A percentile compares a stretch with the other conserved stretches of the same genome.
Conservation (phyloP, 1,140 invertebrate genomes). For the Meloidogyne chitwoodi region DNA sequence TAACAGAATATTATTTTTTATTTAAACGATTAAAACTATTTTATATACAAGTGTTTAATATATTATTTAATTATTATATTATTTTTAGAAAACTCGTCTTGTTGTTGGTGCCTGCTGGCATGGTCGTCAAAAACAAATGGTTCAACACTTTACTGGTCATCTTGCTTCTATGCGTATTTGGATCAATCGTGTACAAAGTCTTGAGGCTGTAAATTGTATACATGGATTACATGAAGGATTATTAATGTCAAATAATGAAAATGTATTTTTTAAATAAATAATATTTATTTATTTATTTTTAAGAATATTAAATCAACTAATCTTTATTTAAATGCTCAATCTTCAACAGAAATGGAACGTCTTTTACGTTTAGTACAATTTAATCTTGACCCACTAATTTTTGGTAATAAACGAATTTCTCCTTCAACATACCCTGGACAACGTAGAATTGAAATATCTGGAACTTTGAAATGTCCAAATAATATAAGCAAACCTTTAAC, state of each 20-base stretch:
- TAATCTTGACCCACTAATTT: slow-evolving; percentile 2
- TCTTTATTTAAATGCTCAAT: slow-evolving; percentile 34
- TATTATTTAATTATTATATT: slow-evolving; percentile 48
- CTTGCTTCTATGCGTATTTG: slow-evolving; percentile 45
- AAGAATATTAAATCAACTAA: background rate
- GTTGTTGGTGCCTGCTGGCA: slow-evolving; percentile 96
- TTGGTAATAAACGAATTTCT: slow-evolving; percentile 25
- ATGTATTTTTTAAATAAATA: background rate
- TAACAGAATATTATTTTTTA: slow-evolving; percentile 66
- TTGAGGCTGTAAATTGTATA: slow-evolving; percentile 43
- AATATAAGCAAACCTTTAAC: slow-evolving; percentile 32
- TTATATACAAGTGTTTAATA: no score
- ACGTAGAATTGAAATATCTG: slow-evolving; percentile 34
- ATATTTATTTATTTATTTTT: no score
- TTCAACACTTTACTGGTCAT: slow-evolving; percentile 56
- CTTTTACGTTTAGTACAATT: slow-evolving; percentile 34
- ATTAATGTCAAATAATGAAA: background rate
- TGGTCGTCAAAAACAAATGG: slow-evolving; percentile 64
- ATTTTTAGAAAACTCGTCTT: slow-evolving; percentile 74
- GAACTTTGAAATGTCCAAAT: slow-evolving; percentile 37
- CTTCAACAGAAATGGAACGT: slow-evolving; percentile 33
- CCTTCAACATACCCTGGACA: slow-evolving; percentile 30
- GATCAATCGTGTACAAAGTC: slow-evolving; percentile 41
- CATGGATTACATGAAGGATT: slow-evolving; percentile 41
- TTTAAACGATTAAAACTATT: no score